Evolutionary conservation across 2,113 vertebrate species (phyloP).

Genomic region (Corydoras sp.): DNA sequence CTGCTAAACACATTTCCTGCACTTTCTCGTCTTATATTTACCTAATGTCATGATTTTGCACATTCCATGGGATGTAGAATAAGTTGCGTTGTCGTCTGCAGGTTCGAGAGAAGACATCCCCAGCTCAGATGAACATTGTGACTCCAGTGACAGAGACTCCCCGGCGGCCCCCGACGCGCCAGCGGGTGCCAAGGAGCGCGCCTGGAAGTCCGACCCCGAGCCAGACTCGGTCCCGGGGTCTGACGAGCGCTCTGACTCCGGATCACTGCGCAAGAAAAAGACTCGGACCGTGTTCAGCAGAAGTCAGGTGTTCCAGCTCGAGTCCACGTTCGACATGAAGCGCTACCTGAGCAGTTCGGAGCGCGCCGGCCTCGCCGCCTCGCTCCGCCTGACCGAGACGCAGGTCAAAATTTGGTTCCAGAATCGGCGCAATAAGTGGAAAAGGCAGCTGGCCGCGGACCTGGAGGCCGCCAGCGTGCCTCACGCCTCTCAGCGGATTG

Average conservation of each 20-base stretch:
- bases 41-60: too few relatives aligned
- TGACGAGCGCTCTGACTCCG: conserved; percentile 41
- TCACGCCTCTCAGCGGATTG: conserved; percentile 77
- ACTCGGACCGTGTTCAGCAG: conserved; percentile 85
- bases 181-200: conserved; percentile 56
- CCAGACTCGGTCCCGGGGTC: neutral
- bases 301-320: conserved; percentile 72
- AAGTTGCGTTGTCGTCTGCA: conserved; percentile 26
- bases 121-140: conserved; percentile 49
- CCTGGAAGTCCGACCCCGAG: conserved; percentile 29
- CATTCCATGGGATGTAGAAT: too few relatives aligned
- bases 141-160: conserved; percentile 76
- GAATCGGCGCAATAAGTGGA: conserved; percentile 87
- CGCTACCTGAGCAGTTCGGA: too few relatives aligned
- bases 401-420: conserved; percentile 93
- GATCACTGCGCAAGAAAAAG: conserved; percentile 74
- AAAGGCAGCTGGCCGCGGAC: conserved; percentile 82
- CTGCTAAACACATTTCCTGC: too few relatives aligned
- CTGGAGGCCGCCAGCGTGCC: conserved; percentile 77
- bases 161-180: conserved; percentile 71
- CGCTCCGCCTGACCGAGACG: conserved; percentile 81
- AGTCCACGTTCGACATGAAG: too few relatives aligned
- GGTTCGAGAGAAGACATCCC: conserved; percentile 48
- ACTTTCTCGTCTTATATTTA: too few relatives aligned
- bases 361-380: conserved; percentile 36